Evolutionary conservation across 2,797 vertebrate genomes (phyloP), one percentile per base, ranked within the genome.

Genomic region (Sebastes baramenuke): DNA sequence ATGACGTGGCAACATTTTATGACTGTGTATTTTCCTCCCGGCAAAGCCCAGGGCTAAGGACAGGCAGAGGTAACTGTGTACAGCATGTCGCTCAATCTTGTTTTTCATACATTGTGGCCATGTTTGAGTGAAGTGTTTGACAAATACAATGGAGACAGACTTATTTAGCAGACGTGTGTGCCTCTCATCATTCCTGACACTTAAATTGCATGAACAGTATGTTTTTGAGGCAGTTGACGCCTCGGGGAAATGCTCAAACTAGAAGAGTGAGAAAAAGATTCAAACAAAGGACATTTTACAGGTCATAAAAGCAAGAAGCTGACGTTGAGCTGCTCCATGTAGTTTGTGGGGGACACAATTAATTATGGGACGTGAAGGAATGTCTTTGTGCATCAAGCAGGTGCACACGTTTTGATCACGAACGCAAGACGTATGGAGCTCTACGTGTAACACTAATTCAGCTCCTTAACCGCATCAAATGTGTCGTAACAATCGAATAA

Each of bases 201-300:
- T 69, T 25, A 67, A 61, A 67, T 9, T 49, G 8, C 59, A 38
- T 0, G 1, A 9, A 59, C 30, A 69, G 42, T 16, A 59, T 32
- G 54, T 71, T 12, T 76, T 25, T 30, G n/a, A 70, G 58, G 54
- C 81, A 72, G 76, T 36, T 14, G 3, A 55, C n/a, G 22, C 83
- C 84, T 79, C 29, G 0, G 75, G 82, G 80, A 69, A 74, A 74
- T 8, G 6, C 55, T 25, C 6, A 70, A 79, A 75, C 84, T 56
- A 58, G 65, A 77, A 46, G 18, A 68, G 75, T 73, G 76, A 84
- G 55, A 77, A 86, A 65, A 72, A 24, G 1, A n/a, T 29, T 49
- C 20, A 58, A 46, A 46, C 42, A 46, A 46, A 20, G 42, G 42
- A 46, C 6, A 55, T 58, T n/a, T 54, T 11, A 24, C 58, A 65